Percentiles rank a stretch among this genome's conserved stretches.
These are phyloP conservation scores for Lamproptera curius DNA, from an alignment of 2,888 invertebrate species.

Conservation along the genomic window DNA sequence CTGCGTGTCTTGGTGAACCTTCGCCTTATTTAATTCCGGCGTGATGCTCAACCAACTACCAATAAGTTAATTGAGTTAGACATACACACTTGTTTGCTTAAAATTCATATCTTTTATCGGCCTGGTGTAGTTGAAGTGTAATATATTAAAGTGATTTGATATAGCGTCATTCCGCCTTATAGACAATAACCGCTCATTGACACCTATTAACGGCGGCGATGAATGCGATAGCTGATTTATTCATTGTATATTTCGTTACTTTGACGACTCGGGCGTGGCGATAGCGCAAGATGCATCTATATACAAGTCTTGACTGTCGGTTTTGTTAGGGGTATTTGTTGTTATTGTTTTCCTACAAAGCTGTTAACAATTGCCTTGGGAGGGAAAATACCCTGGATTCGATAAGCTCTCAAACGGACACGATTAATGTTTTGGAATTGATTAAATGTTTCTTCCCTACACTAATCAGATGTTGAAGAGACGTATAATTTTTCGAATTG, in stretches of 20 bases:
- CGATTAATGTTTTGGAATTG: no score
- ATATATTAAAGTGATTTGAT: slow-evolving; percentile 1
- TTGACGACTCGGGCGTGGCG: slow-evolving; percentile 26
- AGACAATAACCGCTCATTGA: slow-evolving; percentile 18
- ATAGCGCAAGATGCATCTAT: slow-evolving; percentile 17
- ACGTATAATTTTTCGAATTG: no score
- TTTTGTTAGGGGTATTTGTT: no score
- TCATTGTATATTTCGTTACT: no score
- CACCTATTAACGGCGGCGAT: slow-evolving; percentile 44
- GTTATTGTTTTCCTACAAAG: no score
- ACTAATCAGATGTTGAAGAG: no score
- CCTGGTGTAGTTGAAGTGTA: background rate
- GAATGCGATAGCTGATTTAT: slow-evolving; percentile 56
- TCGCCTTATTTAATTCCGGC: background rate
- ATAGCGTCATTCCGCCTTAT: slow-evolving; percentile 3
- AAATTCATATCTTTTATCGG: background rate
- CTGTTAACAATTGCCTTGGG: no score
- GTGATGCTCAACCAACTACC: background rate
- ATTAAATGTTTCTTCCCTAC: no score
- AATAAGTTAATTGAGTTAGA: background rate
- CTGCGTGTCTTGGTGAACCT: no score
- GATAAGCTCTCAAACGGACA: no score
- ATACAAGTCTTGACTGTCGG: background rate
- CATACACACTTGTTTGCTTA: background rate
- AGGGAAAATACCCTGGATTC: no score